A percentile compares a stretch with the other conserved stretches of the same genome.
phyloP scores from a whole-genome alignment of 2,888 invertebrate genomes.

The Hyposoter dolosus region DNA sequence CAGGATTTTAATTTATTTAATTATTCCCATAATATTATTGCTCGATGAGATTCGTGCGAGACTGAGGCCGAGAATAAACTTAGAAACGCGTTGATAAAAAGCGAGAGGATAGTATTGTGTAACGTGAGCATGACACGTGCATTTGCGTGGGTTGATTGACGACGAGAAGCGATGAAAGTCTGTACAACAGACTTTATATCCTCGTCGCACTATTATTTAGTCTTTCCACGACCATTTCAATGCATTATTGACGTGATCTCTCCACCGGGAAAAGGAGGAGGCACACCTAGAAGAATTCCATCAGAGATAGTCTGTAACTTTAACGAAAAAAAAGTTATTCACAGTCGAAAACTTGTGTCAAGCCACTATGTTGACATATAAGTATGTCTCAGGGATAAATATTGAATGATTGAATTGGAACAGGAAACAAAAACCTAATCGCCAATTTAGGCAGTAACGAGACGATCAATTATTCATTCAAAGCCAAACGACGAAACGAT shows the following conservation, averaged over 20 bases:
- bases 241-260: background rate
- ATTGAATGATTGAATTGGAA: background rate
- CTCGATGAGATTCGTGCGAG: background rate
- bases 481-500: background rate
- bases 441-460: background rate
- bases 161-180: conserved; percentile 27
- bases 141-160: conserved; percentile 56
- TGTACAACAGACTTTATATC: background rate
- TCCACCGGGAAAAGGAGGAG: background rate
- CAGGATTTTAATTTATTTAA: background rate
- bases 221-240: background rate
- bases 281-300: background rate
- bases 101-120: conserved; percentile 32
- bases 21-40: background rate
- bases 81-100: conserved; percentile 20
- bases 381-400: background rate
- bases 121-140: conserved; percentile 57
- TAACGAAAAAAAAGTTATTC: background rate
- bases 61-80: background rate
- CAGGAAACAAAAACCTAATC: too few species aligned
- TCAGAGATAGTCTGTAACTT: background rate
- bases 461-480: background rate
- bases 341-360: background rate
- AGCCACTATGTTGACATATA: background rate
- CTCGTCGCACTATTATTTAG: background rate